Evolutionary conservation across 2,888 invertebrate genomes (phyloP).

Genomic region (Lapara coniferarum): DNA sequence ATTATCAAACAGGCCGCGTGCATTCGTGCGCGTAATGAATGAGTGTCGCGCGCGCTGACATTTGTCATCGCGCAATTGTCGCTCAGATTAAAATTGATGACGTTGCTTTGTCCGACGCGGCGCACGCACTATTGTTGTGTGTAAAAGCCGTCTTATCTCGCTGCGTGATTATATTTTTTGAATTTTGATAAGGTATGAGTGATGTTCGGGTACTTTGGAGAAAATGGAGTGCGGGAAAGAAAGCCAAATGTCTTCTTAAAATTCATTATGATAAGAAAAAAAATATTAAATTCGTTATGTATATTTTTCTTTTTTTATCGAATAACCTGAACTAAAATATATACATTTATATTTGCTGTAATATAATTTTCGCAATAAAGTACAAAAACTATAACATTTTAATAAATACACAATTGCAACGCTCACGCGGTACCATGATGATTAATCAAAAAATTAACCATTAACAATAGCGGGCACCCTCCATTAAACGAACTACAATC

Average conservation of each 20-base stretch:
- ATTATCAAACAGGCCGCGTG: constrained; percentile 68
- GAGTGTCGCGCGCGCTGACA: constrained; percentile 76
- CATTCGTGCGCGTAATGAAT: constrained; percentile 75
- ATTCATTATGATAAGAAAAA: not conserved
- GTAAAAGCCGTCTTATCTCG: constrained; percentile 63
- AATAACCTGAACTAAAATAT: not conserved
- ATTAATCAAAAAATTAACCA: constrained; percentile 84
- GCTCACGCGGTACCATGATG: constrained; percentile 67
- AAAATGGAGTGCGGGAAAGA: constrained; percentile 15
- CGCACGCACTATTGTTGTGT: constrained; percentile 65
- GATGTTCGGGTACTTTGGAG: constrained; percentile 25
- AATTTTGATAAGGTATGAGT: constrained; percentile 50
- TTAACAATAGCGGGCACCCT: constrained; percentile 74
- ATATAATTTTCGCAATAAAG: not conserved
- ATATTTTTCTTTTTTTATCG: no score
- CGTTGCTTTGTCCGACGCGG: constrained; percentile 72
- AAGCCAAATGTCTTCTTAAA: constrained; percentile 30
- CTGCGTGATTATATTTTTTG: constrained; percentile 57
- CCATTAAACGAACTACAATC: constrained; percentile 76
- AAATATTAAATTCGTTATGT: not conserved
- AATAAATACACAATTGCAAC: constrained; percentile 65
- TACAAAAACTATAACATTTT: constrained; percentile 46
- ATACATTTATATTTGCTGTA: not conserved
- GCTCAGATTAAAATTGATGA: constrained; percentile 83
- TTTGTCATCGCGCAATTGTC: constrained; percentile 83